phyloP scores from a whole-genome alignment of 2,113 vertebrate genomes.

The Dendropsophus ebraccatus region DNA sequence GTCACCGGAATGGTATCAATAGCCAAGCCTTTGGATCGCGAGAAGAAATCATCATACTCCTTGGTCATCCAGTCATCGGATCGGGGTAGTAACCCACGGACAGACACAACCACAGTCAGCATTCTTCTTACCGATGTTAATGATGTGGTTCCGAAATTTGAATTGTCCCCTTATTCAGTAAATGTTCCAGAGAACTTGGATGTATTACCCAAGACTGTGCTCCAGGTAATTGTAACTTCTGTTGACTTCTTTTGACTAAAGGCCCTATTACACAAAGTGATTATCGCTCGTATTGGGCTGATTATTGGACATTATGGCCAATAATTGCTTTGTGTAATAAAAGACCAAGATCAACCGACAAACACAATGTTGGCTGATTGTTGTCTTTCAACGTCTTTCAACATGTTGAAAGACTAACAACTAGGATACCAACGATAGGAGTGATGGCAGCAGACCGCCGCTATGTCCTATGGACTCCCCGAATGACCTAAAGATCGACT shows the following conservation, averaged over 20 bases:
- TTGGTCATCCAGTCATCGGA: constrained; percentile 87
- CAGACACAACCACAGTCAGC: constrained; percentile 79
- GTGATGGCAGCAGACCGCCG: too few relatives aligned
- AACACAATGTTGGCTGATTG: too few relatives aligned
- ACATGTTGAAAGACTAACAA: too few relatives aligned
- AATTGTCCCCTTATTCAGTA: constrained; percentile 89
- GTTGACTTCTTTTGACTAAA: background rate
- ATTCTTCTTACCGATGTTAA: constrained; percentile 87
- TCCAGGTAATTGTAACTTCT: constrained; percentile 81
- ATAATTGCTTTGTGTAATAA: too few relatives aligned
- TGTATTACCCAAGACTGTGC: constrained; percentile 80
- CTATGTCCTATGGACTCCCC: too few relatives aligned
- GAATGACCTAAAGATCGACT: too few relatives aligned
- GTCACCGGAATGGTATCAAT: constrained; percentile 91
- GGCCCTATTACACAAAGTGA: too few relatives aligned
- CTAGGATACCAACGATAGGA: too few relatives aligned
- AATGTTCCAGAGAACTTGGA: constrained; percentile 85
- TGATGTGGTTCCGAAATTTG: constrained; percentile 87
- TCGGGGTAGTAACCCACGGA: constrained; percentile 86
- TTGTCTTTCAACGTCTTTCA: too few relatives aligned
- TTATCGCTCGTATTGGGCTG: too few relatives aligned
- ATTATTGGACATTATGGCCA: too few relatives aligned
- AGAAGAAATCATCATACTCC: constrained; percentile 76
- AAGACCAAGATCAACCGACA: too few relatives aligned
- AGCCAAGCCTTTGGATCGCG: constrained; percentile 88